Evolutionary conservation across 2,888 invertebrate species (phyloP).

Genomic region (Rambutsinella grinnellia): DNA sequence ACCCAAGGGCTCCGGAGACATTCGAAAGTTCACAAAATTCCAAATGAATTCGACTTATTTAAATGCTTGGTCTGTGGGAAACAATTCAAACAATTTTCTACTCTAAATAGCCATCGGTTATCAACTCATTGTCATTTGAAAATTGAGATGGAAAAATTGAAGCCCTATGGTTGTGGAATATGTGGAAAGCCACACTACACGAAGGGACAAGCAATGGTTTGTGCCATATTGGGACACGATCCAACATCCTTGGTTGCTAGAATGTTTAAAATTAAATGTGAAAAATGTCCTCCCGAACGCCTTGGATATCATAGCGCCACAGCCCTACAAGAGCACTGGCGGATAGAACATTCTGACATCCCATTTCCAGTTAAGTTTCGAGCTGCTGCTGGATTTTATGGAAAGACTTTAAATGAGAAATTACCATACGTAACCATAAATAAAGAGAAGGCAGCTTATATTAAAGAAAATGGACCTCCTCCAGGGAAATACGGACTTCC

Average conservation of each 20-base stretch:
- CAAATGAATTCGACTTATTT: not conserved
- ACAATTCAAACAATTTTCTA: not conserved
- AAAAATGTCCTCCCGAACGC: not conserved
- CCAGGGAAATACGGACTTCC: not conserved
- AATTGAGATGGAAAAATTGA: not conserved
- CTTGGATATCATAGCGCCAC: conserved; percentile 3
- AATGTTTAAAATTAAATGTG: not conserved
- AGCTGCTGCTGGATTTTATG: not conserved
- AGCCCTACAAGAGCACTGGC: conserved; percentile 10
- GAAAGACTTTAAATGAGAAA: not conserved
- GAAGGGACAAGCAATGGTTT: conserved; percentile 5
- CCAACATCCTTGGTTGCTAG: not conserved
- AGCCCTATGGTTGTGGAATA: conserved; percentile 15
- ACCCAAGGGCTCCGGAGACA: not conserved
- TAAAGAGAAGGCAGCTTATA: conserved; percentile 18
- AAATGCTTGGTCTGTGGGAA: conserved; percentile 1
- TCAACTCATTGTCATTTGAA: not conserved
- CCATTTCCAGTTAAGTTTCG: conserved; percentile 5
- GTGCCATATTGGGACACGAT: conserved; percentile 10
- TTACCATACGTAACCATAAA: conserved; percentile 5
- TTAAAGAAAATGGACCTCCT: conserved; percentile 12
- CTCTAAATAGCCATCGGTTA: not conserved
- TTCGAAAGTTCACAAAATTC: conserved; percentile 3
- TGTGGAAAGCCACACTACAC: conserved; percentile 3
- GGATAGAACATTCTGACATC: conserved; percentile 1